A percentile compares a stretch with the other conserved stretches of the same genome.
Conservation (phyloP, 2,797 vertebrate species). For the Chiroxiphia lanceolata region DNA sequence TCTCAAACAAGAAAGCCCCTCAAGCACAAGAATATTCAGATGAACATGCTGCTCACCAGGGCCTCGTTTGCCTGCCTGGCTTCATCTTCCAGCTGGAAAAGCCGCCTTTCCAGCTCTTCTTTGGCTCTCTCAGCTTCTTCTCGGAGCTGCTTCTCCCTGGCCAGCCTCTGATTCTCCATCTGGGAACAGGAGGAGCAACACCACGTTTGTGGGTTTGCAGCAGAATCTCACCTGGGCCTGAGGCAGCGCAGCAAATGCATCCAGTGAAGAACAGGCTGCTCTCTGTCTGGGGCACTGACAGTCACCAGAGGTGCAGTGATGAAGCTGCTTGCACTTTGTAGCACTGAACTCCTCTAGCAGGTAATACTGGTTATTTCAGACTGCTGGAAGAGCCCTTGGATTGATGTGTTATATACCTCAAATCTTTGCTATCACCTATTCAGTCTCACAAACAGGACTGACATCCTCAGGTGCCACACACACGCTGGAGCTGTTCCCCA, state of each 20-base stretch:
- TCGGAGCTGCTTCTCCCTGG: constrained; percentile 90
- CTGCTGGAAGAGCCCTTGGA: neutral
- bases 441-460: neutral
- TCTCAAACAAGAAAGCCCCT: neutral
- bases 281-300: neutral
- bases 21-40: neutral
- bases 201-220: neutral
- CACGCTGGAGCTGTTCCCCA: neutral
- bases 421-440: neutral
- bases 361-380: neutral
- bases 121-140: constrained; percentile 92
- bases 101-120: constrained; percentile 88
- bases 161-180: constrained; percentile 91
- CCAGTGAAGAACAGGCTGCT: neutral
- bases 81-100: constrained; percentile 93
- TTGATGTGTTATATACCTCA: neutral
- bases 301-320: neutral
- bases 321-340: neutral
- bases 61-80: constrained; percentile 91
- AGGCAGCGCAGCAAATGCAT: neutral
- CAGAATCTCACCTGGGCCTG: neutral
- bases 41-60: constrained; percentile 76
- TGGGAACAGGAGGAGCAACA: constrained; percentile 44
- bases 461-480: neutral
- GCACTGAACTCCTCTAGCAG: neutral